Base-by-base conservation (phyloP, 1,140 invertebrate genomes). In the Aphelenchoides avenae region DNA sequence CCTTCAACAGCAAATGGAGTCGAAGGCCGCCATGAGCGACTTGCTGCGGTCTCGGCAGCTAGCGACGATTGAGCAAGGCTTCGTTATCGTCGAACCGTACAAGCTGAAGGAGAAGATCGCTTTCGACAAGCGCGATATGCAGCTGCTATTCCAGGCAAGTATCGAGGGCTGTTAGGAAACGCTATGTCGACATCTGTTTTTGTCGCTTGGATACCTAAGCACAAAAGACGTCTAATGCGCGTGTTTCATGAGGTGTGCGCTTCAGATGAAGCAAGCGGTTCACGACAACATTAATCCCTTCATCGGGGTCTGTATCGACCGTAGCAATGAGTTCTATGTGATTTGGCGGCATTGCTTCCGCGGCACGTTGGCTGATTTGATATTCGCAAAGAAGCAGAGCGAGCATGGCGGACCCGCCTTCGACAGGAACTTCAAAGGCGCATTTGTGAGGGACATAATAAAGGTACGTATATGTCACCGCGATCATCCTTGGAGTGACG, bases 231-330 rank as follows among this genome's bases (percentile, higher is more conserved):
- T n/a, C n/a, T n/a, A n/a, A n/a, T n/a, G n/a, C n/a, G n/a, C n/a
- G n/a, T n/a, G n/a, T n/a, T n/a, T 36, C 9, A 22, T 39, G 55
- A 4, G n/a, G 20, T 53, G 15, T 57, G 26, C 39, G 71, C 64
- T 61, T 22, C 62, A 88, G 86, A 85, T 88, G 34, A 80, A 86
- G 13, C 86, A 88, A 74, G 81, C 89, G 6, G 83, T 87, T 0
- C 87, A 91, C 68, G 88, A 89, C 70, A 90, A 91, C 67, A 79
- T 90, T 6, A 86, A 88, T 20, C 84, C 86, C 0, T 88, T 90
- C 67, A 85, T 89, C 9, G 88, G 88, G 0, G 86, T 86, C 0
- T 85, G 86, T 58, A 84, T 87, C 2, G 88, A 90, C 57, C 83
- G 84, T 39, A 83, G 84, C 0, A 83, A 84, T 33, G 65, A 71